A percentile compares a stretch with the other conserved stretches of the same genome.
Evolutionary conservation across 1,140 invertebrate genomes (phyloP).

Genomic region (Eufriesea mexicana): DNA sequence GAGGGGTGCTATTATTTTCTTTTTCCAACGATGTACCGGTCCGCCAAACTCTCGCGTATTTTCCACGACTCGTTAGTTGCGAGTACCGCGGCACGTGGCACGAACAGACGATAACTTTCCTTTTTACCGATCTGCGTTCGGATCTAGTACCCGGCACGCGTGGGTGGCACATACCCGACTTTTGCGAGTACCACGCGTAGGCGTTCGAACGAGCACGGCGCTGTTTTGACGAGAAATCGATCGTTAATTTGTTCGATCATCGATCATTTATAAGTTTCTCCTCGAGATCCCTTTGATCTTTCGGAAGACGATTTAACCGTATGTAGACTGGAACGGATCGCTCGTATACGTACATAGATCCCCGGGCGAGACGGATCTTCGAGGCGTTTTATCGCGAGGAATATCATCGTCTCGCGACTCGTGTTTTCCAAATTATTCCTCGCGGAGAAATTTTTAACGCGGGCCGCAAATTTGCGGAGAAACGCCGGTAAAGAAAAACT

Average conservation of each 20-base stretch:
- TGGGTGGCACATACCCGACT: not conserved
- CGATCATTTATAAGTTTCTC: constrained; percentile 15
- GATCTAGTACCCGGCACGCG: not conserved
- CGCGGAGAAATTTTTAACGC: not conserved
- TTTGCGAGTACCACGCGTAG: not conserved
- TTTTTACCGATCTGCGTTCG: constrained; percentile 32
- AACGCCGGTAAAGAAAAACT: not conserved
- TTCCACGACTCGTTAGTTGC: not conserved
- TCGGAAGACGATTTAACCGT: not conserved
- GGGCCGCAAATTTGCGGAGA: not conserved
- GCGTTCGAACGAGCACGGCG: not conserved
- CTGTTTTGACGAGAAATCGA: not conserved
- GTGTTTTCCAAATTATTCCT: not conserved
- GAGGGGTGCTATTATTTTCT: not conserved
- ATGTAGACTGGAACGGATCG: not conserved
- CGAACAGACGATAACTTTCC: constrained; percentile 13
- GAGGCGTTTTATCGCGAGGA: not conserved
- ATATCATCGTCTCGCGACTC: not conserved
- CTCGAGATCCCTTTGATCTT: not conserved
- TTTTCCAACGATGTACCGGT: not conserved
- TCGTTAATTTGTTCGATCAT: constrained; percentile 17
- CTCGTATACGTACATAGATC: not conserved
- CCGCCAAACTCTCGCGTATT: not conserved
- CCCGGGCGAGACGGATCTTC: not conserved
- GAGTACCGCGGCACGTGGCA: not conserved